These are phyloP conservation scores for Campoplex capitator DNA, from an alignment of 2,888 invertebrate species.

Conservation along the genomic window DNA sequence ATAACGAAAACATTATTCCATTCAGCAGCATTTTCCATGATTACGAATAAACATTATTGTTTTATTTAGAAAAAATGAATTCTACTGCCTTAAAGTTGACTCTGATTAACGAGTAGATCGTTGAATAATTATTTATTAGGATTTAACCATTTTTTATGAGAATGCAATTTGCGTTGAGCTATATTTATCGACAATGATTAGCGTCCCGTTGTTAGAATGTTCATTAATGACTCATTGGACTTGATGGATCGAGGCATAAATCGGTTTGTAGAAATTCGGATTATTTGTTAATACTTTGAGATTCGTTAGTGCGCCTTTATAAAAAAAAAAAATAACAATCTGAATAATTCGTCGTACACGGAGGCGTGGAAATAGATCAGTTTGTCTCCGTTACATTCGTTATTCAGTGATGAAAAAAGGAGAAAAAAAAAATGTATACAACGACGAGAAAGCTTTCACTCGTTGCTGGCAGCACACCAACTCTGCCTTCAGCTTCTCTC, in stretches of 20 bases:
- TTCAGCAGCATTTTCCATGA: neutral
- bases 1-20: neutral
- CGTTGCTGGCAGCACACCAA: slow-evolving; percentile 59
- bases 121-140: neutral
- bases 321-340: neutral
- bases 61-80: neutral
- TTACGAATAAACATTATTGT: neutral
- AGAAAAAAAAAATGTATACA: neutral
- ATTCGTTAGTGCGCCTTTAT: neutral
- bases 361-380: slow-evolving; percentile 55
- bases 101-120: neutral
- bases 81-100: neutral
- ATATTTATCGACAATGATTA: neutral
- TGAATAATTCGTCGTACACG: slow-evolving; percentile 31
- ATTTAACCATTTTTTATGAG: neutral
- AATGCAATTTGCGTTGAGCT: neutral
- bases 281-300: neutral
- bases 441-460: slow-evolving; percentile 64
- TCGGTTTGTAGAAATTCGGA: neutral
- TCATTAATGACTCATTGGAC: neutral
- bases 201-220: neutral
- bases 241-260: neutral
- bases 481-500: slow-evolving; percentile 40
- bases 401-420: slow-evolving; percentile 31
- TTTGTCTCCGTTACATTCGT: slow-evolving; percentile 49